Evolutionary conservation across 37 sponge, comb jelly and placozoan species (phyloP).

Genomic region (Bolinopsis microptera): DNA sequence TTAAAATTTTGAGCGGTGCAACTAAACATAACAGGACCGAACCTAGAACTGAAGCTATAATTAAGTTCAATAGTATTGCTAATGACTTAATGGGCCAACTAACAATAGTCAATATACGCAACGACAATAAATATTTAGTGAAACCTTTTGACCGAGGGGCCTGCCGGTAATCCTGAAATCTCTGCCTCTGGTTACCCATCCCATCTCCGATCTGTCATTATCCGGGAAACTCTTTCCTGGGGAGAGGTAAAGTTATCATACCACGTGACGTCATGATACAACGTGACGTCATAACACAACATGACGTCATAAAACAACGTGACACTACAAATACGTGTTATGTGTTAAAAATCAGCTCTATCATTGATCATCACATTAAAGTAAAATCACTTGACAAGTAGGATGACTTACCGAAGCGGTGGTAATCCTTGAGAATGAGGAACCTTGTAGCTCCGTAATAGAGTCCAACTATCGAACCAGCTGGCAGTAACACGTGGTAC

Average conservation of each 20-base stretch:
- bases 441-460: not conserved
- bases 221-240: slow-evolving; percentile 37
- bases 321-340: no score
- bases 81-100: no score
- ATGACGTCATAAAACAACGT: no score
- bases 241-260: no score
- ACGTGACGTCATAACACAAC: no score
- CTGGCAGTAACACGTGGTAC: slow-evolving; percentile 62
- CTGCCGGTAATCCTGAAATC: slow-evolving; percentile 22
- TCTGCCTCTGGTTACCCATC: not conserved
- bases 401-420: slow-evolving; percentile 18
- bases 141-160: slow-evolving; percentile 22
- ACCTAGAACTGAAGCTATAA: no score
- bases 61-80: no score
- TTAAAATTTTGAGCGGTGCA: no score
- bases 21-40: no score
- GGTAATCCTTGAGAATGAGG: not conserved
- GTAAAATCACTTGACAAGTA: not conserved
- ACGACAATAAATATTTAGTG: not conserved
- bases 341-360: no score
- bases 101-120: no score
- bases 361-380: not conserved
- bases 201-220: not conserved
- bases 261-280: no score
- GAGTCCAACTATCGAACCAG: not conserved